Percentiles rank a stretch among this genome's conserved stretches.
phyloP scores from a whole-genome alignment of 2,888 invertebrate species.

The Subacronicta megacephala region DNA sequence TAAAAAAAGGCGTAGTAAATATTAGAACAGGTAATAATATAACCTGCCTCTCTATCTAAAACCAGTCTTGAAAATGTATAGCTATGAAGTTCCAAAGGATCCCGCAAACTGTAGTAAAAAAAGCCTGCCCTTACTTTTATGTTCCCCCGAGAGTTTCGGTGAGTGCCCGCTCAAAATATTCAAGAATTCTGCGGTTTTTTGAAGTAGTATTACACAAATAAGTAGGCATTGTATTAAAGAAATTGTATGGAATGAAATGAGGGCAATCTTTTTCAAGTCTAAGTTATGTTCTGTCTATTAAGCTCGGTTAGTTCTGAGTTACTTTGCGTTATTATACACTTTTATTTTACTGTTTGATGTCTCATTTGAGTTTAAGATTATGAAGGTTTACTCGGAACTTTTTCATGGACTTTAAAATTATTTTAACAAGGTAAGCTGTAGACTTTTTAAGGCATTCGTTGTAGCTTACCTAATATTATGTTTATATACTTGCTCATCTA shows the following conservation, averaged over 20 bases:
- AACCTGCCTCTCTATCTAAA: slow-evolving; percentile 59
- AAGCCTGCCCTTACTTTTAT: slow-evolving; percentile 65
- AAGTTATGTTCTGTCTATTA: slow-evolving; percentile 25
- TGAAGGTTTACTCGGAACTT: too few relatives aligned
- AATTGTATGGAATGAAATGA: slow-evolving; percentile 41
- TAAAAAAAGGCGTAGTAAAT: slow-evolving; percentile 26
- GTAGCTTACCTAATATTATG: too few relatives aligned
- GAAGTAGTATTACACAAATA: slow-evolving; percentile 57
- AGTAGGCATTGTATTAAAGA: slow-evolving; percentile 54
- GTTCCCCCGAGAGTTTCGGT: slow-evolving; percentile 60
- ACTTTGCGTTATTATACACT: slow-evolving; percentile 41
- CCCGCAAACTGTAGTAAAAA: slow-evolving; percentile 60
- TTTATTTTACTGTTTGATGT: slow-evolving; percentile 12
- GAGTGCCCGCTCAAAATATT: slow-evolving; percentile 68
- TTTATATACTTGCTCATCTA: too few relatives aligned
- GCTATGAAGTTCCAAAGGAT: slow-evolving; percentile 65
- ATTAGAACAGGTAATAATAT: slow-evolving; percentile 47
- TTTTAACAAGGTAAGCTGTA: too few relatives aligned
- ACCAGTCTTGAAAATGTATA: slow-evolving; percentile 59
- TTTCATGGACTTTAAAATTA: too few relatives aligned
- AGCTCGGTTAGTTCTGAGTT: slow-evolving; percentile 39
- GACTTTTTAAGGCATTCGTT: too few relatives aligned
- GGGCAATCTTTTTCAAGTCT: slow-evolving; percentile 43
- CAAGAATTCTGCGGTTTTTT: slow-evolving; percentile 63
- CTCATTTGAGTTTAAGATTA: too few relatives aligned